Conservation (phyloP, 2,888 invertebrate species). For the Dascillus cervinus region DNA sequence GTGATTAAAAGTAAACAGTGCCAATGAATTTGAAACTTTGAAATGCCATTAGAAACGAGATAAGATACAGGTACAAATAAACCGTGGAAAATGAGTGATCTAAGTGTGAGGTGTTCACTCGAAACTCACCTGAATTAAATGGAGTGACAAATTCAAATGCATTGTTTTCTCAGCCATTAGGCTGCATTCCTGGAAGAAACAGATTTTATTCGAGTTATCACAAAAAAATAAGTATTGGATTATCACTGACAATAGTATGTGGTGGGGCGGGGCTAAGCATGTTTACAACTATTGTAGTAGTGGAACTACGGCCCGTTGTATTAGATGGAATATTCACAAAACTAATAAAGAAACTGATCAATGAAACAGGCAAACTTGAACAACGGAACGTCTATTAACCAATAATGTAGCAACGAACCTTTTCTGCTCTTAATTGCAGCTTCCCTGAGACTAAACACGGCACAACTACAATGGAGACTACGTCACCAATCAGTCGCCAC, state of each 20-base stretch:
- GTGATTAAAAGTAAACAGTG: too few relatives aligned
- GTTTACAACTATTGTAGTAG: constrained; percentile 36
- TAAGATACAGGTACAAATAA: too few relatives aligned
- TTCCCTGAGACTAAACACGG: constrained; percentile 33
- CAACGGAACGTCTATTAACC: not conserved
- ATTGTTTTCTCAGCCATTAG: constrained; percentile 27
- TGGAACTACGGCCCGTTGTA: not conserved
- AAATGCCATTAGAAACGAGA: too few relatives aligned
- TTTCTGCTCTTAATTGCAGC: constrained; percentile 31
- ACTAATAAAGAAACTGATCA: not conserved
- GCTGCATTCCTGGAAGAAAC: constrained; percentile 28
- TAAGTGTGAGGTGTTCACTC: too few relatives aligned
- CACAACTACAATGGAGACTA: constrained; percentile 42
- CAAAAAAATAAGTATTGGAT: constrained; percentile 24
- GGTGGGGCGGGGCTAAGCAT: constrained; percentile 43
- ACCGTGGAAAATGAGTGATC: too few relatives aligned
- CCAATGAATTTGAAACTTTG: too few relatives aligned
- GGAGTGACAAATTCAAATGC: too few relatives aligned
- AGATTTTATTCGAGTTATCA: constrained; percentile 2
- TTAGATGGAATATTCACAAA: not conserved
- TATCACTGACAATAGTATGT: constrained; percentile 31
- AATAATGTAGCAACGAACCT: constrained; percentile 33
- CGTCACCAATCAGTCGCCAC: constrained; percentile 40
- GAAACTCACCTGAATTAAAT: too few relatives aligned
- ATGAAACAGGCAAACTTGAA: not conserved